Evolutionary conservation across 64 coral and sea anemone genomes (phyloP).

Genomic region (Actinia tenebrosa): DNA sequence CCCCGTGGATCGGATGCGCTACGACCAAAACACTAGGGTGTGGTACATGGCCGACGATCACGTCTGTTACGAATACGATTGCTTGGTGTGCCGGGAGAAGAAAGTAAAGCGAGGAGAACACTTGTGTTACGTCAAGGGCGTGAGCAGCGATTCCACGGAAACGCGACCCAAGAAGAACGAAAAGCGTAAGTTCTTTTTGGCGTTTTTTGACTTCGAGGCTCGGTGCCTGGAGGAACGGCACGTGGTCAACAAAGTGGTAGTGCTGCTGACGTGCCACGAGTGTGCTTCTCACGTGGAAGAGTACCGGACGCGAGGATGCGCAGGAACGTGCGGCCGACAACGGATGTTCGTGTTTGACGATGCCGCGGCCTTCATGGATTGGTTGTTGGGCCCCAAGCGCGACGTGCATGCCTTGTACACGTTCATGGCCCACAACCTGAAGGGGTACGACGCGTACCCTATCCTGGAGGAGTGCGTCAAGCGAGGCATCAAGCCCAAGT

Average conservation of each 20-base stretch:
- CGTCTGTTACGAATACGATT: background rate
- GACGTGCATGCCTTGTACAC: too few relatives aligned
- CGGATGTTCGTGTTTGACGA: background rate
- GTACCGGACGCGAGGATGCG: background rate
- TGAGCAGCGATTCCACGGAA: background rate
- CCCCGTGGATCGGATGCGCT: too few relatives aligned
- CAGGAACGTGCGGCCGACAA: background rate
- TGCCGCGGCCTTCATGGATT: background rate
- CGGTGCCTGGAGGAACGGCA: background rate
- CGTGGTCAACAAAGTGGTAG: background rate
- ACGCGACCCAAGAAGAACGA: too few relatives aligned
- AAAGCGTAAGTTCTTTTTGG: background rate
- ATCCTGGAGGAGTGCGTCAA: background rate
- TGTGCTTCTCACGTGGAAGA: background rate
- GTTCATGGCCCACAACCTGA: background rate
- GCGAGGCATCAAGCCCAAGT: background rate
- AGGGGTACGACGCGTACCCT: background rate
- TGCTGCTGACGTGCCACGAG: background rate
- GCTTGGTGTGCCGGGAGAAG: background rate
- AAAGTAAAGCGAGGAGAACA: background rate
- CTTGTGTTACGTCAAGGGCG: background rate
- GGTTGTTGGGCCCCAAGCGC: background rate
- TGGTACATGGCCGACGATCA: background rate
- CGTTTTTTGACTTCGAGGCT: conserved; percentile 6
- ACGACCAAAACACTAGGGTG: too few relatives aligned